phyloP scores from a whole-genome alignment of 2,113 vertebrate genomes.

The Cercocebus atys region DNA sequence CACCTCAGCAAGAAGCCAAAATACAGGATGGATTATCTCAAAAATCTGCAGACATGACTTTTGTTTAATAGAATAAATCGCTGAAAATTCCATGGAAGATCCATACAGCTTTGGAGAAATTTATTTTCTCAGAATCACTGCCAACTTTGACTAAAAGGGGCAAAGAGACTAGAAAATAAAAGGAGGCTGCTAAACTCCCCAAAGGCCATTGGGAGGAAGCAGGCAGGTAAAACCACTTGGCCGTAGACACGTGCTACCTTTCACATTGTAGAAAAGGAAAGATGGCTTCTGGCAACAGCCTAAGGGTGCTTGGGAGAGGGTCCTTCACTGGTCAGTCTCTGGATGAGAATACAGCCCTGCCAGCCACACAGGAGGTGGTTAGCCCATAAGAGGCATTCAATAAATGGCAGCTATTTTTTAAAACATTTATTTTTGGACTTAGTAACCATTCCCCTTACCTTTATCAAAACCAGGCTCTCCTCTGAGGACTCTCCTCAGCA shows the following conservation, averaged over 20 bases:
- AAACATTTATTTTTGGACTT: background rate
- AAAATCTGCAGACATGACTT: background rate
- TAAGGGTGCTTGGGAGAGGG: background rate
- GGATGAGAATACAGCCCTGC: background rate
- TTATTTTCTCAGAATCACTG: background rate
- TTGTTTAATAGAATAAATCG: background rate
- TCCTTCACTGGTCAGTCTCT: background rate
- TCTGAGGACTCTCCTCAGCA: too few relatives aligned
- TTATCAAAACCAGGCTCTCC: background rate
- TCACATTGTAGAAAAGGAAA: too few relatives aligned
- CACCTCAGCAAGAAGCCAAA: background rate
- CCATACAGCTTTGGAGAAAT: background rate
- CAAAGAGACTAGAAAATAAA: background rate
- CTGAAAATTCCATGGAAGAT: background rate
- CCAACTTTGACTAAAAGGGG: background rate
- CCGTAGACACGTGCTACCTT: too few relatives aligned
- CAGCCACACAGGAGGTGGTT: background rate
- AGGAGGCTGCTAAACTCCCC: background rate
- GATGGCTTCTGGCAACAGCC: background rate
- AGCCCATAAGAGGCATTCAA: too few relatives aligned
- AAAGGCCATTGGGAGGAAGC: background rate
- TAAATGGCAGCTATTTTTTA: background rate
- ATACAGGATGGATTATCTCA: background rate
- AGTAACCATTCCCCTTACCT: background rate
- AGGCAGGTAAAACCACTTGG: background rate